phyloP scores from a whole-genome alignment of 2,113 vertebrate genomes.

The Rana temporaria region DNA sequence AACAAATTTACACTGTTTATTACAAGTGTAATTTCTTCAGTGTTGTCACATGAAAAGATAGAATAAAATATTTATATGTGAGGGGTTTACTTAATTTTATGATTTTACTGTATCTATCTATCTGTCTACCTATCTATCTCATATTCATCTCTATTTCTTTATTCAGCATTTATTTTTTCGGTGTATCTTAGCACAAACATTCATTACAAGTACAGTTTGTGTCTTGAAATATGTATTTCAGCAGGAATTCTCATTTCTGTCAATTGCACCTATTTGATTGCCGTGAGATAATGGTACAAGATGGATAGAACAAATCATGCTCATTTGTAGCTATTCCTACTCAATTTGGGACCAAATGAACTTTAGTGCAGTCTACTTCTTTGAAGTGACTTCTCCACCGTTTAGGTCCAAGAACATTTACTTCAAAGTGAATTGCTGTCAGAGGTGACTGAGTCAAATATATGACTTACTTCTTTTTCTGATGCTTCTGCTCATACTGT shows the following conservation, averaged over 20 bases:
- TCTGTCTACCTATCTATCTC: too few relatives aligned
- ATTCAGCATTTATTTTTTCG: neutral
- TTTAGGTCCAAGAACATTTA: conserved; percentile 14
- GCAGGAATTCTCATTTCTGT: neutral
- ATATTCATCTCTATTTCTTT: too few relatives aligned
- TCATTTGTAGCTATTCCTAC: conserved; percentile 36
- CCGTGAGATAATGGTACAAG: neutral
- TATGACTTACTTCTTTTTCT: neutral
- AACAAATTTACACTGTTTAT: too few relatives aligned
- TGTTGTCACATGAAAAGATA: too few relatives aligned
- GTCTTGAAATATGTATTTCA: neutral
- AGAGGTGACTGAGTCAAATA: conserved; percentile 13
- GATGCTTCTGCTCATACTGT: neutral
- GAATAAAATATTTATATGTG: too few relatives aligned
- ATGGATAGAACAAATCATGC: neutral
- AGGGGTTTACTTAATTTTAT: too few relatives aligned
- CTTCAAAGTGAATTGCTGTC: conserved; percentile 30
- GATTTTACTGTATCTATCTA: conserved; percentile 2
- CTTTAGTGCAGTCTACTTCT: conserved; percentile 16
- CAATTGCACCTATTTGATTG: neutral
- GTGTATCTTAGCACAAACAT: neutral
- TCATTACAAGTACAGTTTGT: neutral
- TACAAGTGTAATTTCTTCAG: too few relatives aligned
- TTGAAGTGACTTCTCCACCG: conserved; percentile 7
- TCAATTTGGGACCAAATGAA: conserved; percentile 23